Percentiles rank a stretch among this genome's conserved stretches.
Conservation (phyloP, 1,140 invertebrate species). For the Trichonephila inaurata region DNA sequence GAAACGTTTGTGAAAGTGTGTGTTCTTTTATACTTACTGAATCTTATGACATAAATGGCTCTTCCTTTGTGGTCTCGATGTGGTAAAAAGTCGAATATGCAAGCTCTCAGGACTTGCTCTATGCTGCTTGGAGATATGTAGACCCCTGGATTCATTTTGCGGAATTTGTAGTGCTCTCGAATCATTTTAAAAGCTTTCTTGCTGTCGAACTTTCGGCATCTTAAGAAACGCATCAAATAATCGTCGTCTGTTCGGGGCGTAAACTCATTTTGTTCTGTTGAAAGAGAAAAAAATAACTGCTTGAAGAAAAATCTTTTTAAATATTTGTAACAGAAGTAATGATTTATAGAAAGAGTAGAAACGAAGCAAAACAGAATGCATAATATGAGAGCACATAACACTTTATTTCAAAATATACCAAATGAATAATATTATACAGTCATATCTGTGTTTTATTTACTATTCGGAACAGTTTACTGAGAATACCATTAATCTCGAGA, state of each 20-base stretch:
- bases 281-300: background rate
- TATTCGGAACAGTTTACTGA: too few relatives aligned
- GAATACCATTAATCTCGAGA: too few relatives aligned
- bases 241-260: constrained; percentile 84
- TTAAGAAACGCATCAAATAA: constrained; percentile 89
- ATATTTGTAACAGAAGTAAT: too few relatives aligned
- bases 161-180: constrained; percentile 89
- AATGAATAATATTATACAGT: too few relatives aligned
- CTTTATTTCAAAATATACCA: too few relatives aligned
- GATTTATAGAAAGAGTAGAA: too few relatives aligned
- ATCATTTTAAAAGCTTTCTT: constrained; percentile 88
- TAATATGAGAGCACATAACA: too few relatives aligned
- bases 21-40: background rate
- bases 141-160: constrained; percentile 84
- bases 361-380: too few relatives aligned
- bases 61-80: constrained; percentile 56
- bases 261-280: constrained; percentile 31
- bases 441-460: too few relatives aligned
- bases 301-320: too few relatives aligned
- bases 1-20: background rate
- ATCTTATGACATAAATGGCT: constrained; percentile 27
- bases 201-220: constrained; percentile 90
- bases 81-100: constrained; percentile 43
- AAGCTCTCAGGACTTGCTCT: background rate
- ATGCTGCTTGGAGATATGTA: background rate